A percentile compares a stretch with the other conserved stretches of the same genome.
Conservation (phyloP, 2,888 invertebrate species). For the Oscheius sp. region DNA sequence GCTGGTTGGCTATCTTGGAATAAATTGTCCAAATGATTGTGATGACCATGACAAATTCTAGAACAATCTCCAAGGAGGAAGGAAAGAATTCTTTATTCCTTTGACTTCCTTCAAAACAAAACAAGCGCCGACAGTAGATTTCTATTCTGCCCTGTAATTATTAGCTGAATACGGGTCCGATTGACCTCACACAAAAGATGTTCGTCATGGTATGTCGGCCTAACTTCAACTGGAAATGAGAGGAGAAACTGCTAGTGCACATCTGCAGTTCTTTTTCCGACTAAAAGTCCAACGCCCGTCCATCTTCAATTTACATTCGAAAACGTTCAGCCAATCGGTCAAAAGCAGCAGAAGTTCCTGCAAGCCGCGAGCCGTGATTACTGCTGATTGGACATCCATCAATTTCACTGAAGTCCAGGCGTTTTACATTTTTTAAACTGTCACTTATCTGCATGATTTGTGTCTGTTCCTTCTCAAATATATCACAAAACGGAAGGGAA, state of each 20-base stretch:
- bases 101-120: background rate
- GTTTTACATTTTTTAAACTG: background rate
- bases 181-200: slow-evolving; percentile 3
- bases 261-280: too few relatives aligned
- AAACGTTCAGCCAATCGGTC: background rate
- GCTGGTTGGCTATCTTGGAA: too few relatives aligned
- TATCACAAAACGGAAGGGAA: too few relatives aligned
- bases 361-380: background rate
- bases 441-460: too few relatives aligned
- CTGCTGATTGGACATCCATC: slow-evolving; percentile 15
- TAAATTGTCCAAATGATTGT: too few relatives aligned
- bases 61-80: background rate
- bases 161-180: slow-evolving; percentile 2
- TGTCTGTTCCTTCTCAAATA: too few relatives aligned
- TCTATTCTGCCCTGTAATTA: slow-evolving; percentile 19
- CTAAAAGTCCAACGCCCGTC: too few relatives aligned
- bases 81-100: background rate
- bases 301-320: background rate
- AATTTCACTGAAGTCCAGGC: slow-evolving; percentile 5
- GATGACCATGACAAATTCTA: too few relatives aligned
- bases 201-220: slow-evolving; percentile 6
- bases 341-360: background rate
- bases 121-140: too few relatives aligned
- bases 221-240: background rate
- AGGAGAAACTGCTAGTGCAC: background rate